Percentiles rank a stretch among this genome's conserved stretches.
Conservation (phyloP, 2,113 vertebrate genomes). For the Tragulus kanchil region DNA sequence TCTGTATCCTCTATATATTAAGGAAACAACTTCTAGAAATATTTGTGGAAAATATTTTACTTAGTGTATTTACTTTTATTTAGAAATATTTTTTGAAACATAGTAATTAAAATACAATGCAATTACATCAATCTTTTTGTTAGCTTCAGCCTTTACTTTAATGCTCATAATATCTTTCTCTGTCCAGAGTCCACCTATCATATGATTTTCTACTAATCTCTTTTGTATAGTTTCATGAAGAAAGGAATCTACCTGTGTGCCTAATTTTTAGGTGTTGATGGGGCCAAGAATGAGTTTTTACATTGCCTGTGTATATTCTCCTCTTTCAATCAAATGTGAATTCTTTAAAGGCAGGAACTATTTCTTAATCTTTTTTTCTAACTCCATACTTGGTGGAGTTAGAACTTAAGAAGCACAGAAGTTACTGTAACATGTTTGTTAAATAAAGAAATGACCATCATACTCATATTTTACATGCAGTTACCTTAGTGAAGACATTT, state of each 20-base stretch:
- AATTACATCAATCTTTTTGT: background rate
- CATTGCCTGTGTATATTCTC: background rate
- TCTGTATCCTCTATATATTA: background rate
- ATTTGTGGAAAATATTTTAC: background rate
- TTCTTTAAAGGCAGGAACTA: background rate
- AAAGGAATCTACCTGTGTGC: background rate
- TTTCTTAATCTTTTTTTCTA: background rate
- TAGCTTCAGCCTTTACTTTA: background rate
- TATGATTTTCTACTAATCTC: background rate
- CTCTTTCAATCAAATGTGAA: background rate
- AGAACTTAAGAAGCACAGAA: background rate
- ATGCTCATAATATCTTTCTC: background rate
- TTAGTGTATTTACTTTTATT: constrained; percentile 13
- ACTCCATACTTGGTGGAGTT: background rate
- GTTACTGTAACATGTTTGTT: background rate
- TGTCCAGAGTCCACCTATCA: background rate
- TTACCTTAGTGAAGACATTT: background rate
- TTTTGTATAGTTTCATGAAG: background rate
- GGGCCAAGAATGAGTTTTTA: background rate
- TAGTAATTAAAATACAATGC: background rate
- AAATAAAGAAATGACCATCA: background rate
- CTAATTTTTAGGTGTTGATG: background rate
- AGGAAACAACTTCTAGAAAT: background rate
- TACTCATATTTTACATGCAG: background rate
- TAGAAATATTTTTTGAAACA: constrained; percentile 18